A percentile compares a stretch with the other conserved stretches of the same genome.
Conservation (phyloP, 2,888 invertebrate genomes). For the Lacanobia wlatinum region DNA sequence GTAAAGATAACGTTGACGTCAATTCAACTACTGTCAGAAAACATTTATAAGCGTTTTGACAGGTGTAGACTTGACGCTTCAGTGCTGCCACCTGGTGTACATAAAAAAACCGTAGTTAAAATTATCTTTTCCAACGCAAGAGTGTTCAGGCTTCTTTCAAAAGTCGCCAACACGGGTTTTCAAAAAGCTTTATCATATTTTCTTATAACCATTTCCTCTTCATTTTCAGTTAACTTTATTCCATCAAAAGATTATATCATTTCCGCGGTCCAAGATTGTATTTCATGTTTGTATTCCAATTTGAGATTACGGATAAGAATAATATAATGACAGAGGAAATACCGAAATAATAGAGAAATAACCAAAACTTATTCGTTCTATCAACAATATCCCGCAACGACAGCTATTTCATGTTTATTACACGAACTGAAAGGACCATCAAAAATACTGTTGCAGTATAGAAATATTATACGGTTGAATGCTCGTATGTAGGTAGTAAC, state of each 20-base stretch:
- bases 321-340: conserved; percentile 22
- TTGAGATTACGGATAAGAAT: conserved; percentile 48
- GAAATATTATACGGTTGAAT: conserved; percentile 74
- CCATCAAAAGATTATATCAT: conserved; percentile 25
- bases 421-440: conserved; percentile 51
- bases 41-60: too few species aligned
- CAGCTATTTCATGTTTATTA: conserved; percentile 60
- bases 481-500: conserved; percentile 70
- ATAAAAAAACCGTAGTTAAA: too few species aligned
- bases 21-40: too few species aligned
- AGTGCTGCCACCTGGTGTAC: too few species aligned
- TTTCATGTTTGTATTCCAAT: conserved; percentile 31
- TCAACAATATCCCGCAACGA: conserved; percentile 51
- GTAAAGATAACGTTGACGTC: too few species aligned
- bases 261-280: conserved; percentile 25
- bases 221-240: conserved; percentile 6
- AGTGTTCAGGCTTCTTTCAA: conserved; percentile 2
- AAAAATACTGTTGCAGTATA: conserved; percentile 66
- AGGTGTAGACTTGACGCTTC: too few species aligned
- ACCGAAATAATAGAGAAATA: conserved; percentile 25
- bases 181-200: conserved; percentile 5
- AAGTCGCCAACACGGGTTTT: background rate
- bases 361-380: conserved; percentile 36
- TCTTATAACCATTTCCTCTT: background rate
- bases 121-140: background rate